Evolutionary conservation across 1,140 invertebrate species (phyloP).

Genomic region (Delia radicum): DNA sequence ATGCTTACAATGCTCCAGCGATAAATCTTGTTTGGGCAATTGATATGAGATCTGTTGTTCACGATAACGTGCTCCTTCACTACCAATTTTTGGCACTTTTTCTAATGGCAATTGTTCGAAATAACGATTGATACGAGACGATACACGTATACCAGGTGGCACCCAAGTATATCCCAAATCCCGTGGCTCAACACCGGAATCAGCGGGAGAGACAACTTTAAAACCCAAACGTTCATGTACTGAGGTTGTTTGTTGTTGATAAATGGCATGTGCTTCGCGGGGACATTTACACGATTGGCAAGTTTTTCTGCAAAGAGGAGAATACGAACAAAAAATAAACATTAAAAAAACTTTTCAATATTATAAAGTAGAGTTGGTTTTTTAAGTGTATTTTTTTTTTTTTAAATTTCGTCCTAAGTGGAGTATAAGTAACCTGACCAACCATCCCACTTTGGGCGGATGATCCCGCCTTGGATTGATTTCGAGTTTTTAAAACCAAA

Average conservation of each 20-base stretch:
- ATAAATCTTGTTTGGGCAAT: constrained; percentile 92
- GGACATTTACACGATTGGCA: constrained; percentile 88
- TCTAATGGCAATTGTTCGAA: constrained; percentile 75
- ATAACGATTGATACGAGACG: constrained; percentile 68
- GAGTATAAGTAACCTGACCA: too few relatives aligned
- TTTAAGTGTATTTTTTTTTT: too few relatives aligned
- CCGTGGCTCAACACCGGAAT: constrained; percentile 59
- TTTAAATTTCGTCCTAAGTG: too few relatives aligned
- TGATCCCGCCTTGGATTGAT: too few relatives aligned
- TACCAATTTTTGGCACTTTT: constrained; percentile 74
- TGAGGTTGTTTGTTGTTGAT: constrained; percentile 75
- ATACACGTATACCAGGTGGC: constrained; percentile 71
- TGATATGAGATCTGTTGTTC: constrained; percentile 84
- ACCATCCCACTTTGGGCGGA: too few relatives aligned
- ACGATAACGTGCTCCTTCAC: constrained; percentile 75
- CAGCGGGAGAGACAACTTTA: constrained; percentile 57
- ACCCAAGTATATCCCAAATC: constrained; percentile 77
- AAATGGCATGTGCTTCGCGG: constrained; percentile 74
- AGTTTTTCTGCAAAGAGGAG: constrained; percentile 46
- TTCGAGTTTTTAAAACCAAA: too few relatives aligned
- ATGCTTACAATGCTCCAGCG: constrained; percentile 84
- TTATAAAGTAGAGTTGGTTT: too few relatives aligned
- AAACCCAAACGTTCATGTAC: constrained; percentile 73
- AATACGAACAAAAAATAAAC: too few relatives aligned
- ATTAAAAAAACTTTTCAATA: too few relatives aligned